phyloP scores from a whole-genome alignment of 2,113 vertebrate genomes.

The Pionites leucogaster region DNA sequence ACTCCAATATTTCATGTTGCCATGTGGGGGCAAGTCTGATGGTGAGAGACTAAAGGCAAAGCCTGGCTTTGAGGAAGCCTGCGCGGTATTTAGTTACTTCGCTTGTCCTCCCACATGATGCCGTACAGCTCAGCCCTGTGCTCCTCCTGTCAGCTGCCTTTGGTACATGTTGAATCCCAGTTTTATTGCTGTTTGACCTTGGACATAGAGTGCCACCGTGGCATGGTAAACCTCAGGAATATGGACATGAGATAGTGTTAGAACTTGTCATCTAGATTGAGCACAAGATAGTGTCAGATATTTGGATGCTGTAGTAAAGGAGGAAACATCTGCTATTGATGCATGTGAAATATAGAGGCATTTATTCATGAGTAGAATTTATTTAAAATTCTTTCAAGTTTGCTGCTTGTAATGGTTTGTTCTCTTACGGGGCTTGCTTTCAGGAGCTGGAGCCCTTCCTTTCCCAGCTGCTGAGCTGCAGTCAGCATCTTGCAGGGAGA shows the following conservation, averaged over 20 bases:
- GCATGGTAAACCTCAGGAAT: not conserved
- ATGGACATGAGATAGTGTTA: not conserved
- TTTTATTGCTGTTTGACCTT: not conserved
- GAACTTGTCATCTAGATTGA: not conserved
- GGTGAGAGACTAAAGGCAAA: not conserved
- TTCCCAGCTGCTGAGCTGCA: not conserved
- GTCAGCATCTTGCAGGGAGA: not conserved
- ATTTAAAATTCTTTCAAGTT: not conserved
- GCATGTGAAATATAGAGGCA: not conserved
- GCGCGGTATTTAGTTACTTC: not conserved
- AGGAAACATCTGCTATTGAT: not conserved
- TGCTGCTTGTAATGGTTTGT: not conserved
- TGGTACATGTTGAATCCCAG: not conserved
- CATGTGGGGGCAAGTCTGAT: not conserved
- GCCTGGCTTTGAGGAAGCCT: not conserved
- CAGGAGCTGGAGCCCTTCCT: not conserved
- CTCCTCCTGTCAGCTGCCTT: not conserved
- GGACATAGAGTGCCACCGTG: not conserved
- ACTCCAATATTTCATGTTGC: not conserved
- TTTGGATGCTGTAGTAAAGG: not conserved
- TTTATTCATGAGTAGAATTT: not conserved
- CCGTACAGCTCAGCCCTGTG: rapidly evolving
- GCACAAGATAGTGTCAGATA: not conserved
- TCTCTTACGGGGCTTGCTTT: not conserved
- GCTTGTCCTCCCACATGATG: rapidly evolving